A percentile compares a stretch with the other conserved stretches of the same genome.
phyloP scores from a whole-genome alignment of 2,113 vertebrate species.

The Proterorhinus semilunaris region DNA sequence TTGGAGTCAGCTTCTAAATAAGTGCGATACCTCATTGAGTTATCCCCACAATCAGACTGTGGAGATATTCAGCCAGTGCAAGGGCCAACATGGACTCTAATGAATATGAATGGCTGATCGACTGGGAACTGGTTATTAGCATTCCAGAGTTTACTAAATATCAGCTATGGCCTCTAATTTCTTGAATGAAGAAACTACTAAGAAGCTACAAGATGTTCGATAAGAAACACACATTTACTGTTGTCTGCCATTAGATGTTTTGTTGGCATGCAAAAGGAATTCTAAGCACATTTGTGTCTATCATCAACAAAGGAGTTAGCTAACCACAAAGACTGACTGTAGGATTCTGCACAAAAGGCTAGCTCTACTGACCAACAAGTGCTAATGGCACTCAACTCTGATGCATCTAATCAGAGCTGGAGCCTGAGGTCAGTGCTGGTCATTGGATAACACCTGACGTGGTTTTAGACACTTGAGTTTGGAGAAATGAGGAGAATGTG shows the following conservation, averaged over 20 bases:
- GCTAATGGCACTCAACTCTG: conserved; percentile 50
- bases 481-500: conserved; percentile 46
- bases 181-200: conserved; percentile 46
- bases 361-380: conserved; percentile 60
- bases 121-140: conserved; percentile 52
- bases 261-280: conserved; percentile 79
- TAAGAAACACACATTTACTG: conserved; percentile 32
- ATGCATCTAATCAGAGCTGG: conserved; percentile 40
- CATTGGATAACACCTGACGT: conserved; percentile 39
- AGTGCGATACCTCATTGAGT: conserved; percentile 51
- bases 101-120: conserved; percentile 42
- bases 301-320: conserved; percentile 70
- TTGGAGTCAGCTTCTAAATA: conserved; percentile 45
- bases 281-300: conserved; percentile 78
- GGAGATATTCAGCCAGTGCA: conserved; percentile 40
- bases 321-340: conserved; percentile 60
- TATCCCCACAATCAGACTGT: conserved; percentile 46
- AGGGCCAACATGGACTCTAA: conserved; percentile 47
- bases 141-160: conserved; percentile 57
- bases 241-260: conserved; percentile 69
- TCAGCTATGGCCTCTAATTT: conserved; percentile 43
- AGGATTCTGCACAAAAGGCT: conserved; percentile 63
- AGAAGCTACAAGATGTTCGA: conserved; percentile 40
- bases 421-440: conserved; percentile 48
- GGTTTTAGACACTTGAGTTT: conserved; percentile 21